Evolutionary conservation across 92 coral and sea anemone genomes (phyloP).

Genomic region (Phymanthus crucifer): DNA sequence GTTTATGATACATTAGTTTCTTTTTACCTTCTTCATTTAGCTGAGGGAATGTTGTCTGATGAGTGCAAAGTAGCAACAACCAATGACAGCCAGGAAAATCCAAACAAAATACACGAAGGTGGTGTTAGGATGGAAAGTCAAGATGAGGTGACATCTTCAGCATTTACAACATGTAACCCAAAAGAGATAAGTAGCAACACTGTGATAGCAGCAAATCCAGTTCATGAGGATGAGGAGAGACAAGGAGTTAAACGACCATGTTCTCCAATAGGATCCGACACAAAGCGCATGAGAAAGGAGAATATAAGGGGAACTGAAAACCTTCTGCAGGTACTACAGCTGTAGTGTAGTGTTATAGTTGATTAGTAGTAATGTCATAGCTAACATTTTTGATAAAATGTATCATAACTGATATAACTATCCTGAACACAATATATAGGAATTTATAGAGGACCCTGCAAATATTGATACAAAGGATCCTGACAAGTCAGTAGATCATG

Average conservation of each 20-base stretch:
- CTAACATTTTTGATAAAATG: not conserved
- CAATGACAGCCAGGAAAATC: not conserved
- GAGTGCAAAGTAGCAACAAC: not conserved
- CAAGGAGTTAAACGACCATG: slow-evolving; percentile 71
- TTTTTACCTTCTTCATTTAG: not conserved
- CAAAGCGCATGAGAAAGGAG: slow-evolving; percentile 43
- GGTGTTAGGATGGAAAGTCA: slow-evolving; percentile 14
- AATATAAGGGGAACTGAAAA: not conserved
- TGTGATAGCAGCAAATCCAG: slow-evolving; percentile 26
- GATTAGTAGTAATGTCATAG: not conserved
- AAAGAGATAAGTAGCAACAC: slow-evolving; percentile 1
- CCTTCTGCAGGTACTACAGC: not conserved
- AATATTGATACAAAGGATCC: not conserved
- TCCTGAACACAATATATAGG: not conserved
- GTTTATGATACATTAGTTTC: not conserved
- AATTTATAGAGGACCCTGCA: not conserved
- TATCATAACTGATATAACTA: not conserved
- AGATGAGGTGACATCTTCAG: slow-evolving; percentile 58
- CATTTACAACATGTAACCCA: slow-evolving; percentile 3
- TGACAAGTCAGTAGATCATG: not conserved
- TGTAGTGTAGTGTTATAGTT: not conserved
- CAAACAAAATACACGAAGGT: not conserved
- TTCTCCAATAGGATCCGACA: slow-evolving; percentile 52
- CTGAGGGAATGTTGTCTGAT: not conserved
- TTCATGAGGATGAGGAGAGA: not conserved